phyloP scores from a whole-genome alignment of 2,113 vertebrate species.

The Lipophrys pholis region DNA sequence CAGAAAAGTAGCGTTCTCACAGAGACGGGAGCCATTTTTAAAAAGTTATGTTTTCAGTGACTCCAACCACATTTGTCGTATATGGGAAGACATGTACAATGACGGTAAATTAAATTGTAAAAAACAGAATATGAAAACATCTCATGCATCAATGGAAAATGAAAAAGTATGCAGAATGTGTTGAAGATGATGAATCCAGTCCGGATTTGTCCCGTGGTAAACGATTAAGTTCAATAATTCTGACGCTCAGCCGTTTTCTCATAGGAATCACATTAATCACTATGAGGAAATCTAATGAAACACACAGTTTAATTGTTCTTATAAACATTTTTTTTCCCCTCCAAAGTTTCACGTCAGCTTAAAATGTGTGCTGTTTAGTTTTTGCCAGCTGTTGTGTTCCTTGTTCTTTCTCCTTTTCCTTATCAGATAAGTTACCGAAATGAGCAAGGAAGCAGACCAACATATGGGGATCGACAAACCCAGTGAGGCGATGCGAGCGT shows the following conservation, averaged over 20 bases:
- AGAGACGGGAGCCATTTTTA: no score
- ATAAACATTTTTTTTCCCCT: not conserved
- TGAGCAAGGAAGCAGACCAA: constrained; percentile 11
- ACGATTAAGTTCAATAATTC: not conserved
- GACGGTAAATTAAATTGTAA: no score
- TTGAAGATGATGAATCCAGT: not conserved
- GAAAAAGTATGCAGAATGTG: constrained; percentile 1
- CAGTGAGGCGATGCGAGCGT: constrained; percentile 23
- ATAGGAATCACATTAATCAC: not conserved
- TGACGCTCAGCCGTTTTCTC: not conserved
- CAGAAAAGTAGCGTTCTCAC: no score
- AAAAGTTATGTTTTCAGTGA: no score
- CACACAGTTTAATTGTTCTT: not conserved
- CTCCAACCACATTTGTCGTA: no score
- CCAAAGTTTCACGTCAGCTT: not conserved
- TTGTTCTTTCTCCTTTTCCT: not conserved
- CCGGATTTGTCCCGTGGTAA: no score
- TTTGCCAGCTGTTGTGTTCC: not conserved
- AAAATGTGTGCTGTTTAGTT: not conserved
- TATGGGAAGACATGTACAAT: no score
- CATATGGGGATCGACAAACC: constrained; percentile 22
- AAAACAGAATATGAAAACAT: no score
- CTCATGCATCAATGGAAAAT: no score
- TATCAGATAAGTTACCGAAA: constrained; percentile 37
- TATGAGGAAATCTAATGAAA: not conserved